Evolutionary conservation across 2,797 vertebrate genomes (phyloP).

Genomic region (Megaceryle alcyon): DNA sequence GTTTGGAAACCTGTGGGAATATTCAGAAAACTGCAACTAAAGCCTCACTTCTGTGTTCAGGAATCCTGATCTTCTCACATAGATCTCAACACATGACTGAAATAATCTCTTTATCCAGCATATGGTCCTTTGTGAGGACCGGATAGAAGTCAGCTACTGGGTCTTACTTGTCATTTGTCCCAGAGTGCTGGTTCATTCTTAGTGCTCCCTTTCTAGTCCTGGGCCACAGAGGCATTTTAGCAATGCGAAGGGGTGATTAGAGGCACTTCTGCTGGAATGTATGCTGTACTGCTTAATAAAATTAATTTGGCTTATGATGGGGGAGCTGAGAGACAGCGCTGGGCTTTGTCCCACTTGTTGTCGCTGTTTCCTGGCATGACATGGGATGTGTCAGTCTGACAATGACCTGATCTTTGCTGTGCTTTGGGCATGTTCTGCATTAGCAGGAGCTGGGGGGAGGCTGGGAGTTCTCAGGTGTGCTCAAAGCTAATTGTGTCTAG

Average conservation of each 20-base stretch:
- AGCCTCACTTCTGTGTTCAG: neutral
- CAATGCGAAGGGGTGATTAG: conserved; percentile 45
- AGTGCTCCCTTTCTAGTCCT: neutral
- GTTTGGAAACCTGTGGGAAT: neutral
- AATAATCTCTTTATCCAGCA: conserved; percentile 55
- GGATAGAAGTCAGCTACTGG: neutral
- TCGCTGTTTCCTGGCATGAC: neutral
- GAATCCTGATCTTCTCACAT: conserved; percentile 36
- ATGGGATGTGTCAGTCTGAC: neutral
- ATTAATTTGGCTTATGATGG: conserved; percentile 22
- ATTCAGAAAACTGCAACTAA: neutral
- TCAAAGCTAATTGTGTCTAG: neutral
- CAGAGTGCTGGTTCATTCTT: neutral
- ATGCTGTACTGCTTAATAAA: conserved; percentile 6
- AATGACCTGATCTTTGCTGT: neutral
- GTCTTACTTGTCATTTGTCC: neutral
- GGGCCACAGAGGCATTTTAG: conserved; percentile 31
- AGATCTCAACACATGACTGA: conserved; percentile 38
- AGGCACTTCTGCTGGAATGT: conserved; percentile 44
- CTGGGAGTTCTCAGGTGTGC: neutral
- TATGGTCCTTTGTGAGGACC: conserved; percentile 17
- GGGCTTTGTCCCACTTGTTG: neutral
- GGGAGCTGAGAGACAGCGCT: neutral
- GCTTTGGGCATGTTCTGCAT: neutral
- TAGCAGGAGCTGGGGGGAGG: neutral